Percentiles rank a stretch among this genome's conserved stretches.
phyloP scores from a whole-genome alignment of 2,888 invertebrate species.

The Tachina grossa region DNA sequence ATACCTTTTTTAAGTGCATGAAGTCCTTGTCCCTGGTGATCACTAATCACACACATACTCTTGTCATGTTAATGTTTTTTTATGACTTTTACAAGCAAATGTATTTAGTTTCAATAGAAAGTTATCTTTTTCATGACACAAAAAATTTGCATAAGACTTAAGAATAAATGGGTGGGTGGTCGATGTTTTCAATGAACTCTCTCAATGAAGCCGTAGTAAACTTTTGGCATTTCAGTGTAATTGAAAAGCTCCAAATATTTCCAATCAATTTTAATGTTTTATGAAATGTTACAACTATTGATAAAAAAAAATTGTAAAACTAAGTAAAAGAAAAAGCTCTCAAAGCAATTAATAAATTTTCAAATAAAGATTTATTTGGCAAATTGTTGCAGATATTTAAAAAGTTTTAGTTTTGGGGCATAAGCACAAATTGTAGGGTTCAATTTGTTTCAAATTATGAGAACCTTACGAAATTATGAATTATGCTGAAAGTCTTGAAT shows the following conservation, averaged over 20 bases:
- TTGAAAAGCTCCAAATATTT: slow-evolving; percentile 34
- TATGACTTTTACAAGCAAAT: background rate
- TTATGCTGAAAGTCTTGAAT: no score
- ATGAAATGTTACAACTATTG: slow-evolving; percentile 35
- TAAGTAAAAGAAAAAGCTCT: background rate
- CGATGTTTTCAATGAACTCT: slow-evolving; percentile 43
- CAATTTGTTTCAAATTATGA: no score
- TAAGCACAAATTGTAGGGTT: no score
- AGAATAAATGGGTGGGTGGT: background rate
- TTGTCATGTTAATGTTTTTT: background rate
- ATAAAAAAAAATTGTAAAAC: no score
- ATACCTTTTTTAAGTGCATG: no score
- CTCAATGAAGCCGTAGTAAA: slow-evolving; percentile 48
- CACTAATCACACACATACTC: background rate
- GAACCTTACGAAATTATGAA: no score
- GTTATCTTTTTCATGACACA: background rate
- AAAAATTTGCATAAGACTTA: background rate
- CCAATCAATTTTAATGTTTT: slow-evolving; percentile 48
- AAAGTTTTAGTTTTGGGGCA: background rate
- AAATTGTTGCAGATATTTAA: background rate
- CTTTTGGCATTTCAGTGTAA: slow-evolving; percentile 20
- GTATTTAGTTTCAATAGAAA: background rate
- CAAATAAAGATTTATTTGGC: background rate
- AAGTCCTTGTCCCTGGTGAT: no score
- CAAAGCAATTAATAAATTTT: background rate